Evolutionary conservation across 92 coral and sea anemone genomes (phyloP).

Genomic region (Phenganax stokvisi): DNA sequence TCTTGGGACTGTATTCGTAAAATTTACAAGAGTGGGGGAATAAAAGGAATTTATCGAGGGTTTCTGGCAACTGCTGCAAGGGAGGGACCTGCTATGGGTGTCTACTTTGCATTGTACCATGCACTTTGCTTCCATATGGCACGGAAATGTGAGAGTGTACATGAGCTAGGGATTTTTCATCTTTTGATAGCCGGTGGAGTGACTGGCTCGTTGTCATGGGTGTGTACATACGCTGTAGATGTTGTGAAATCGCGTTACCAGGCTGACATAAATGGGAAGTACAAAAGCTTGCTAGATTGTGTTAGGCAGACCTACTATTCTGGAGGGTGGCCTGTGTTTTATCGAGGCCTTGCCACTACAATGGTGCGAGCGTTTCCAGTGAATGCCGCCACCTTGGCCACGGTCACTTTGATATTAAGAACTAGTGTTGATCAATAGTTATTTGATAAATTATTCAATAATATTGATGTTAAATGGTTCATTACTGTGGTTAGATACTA

Average conservation of each 20-base stretch:
- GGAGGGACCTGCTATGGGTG: conserved; percentile 73
- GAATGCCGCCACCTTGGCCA: conserved; percentile 90
- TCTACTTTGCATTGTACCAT: conserved; percentile 80
- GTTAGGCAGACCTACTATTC: conserved; percentile 52
- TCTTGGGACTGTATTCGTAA: conserved; percentile 76
- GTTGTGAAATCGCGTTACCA: conserved; percentile 81
- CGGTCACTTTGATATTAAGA: conserved; percentile 73
- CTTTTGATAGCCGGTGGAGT: conserved; percentile 84
- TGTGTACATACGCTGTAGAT: conserved; percentile 68
- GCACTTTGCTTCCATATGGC: conserved; percentile 56
- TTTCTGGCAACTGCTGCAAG: conserved; percentile 60
- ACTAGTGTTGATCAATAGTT: conserved; percentile 50
- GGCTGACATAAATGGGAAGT: conserved; percentile 70
- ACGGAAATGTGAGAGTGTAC: conserved; percentile 39
- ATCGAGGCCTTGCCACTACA: conserved; percentile 71
- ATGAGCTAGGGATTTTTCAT: conserved; percentile 53
- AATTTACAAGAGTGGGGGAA: conserved; percentile 54
- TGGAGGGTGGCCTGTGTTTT: conserved; percentile 65
- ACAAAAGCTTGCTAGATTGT: conserved; percentile 65
- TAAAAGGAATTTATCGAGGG: conserved; percentile 72
- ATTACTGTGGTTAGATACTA: no score
- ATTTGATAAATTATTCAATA: conserved; percentile 37
- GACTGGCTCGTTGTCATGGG: conserved; percentile 79
- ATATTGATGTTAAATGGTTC: no score
- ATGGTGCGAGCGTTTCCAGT: conserved; percentile 83